Base-by-base conservation (phyloP, 2,797 vertebrate genomes). In the Trematomus bernacchii region DNA sequence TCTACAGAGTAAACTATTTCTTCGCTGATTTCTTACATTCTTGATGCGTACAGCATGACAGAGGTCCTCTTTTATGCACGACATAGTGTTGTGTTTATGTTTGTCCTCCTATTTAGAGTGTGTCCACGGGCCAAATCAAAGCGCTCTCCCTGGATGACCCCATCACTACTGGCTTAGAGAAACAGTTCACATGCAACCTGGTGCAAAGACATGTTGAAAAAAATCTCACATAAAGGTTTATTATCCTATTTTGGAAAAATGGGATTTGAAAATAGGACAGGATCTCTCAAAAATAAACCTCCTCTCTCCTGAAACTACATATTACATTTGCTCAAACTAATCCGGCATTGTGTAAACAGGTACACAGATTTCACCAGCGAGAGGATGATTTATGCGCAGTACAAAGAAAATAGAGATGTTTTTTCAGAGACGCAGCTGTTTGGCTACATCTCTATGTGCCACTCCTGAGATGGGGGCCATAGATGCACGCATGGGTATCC, bases 381-480 rank as follows among this genome's bases (percentile, higher is more conserved):
- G 48, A 46, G 18, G 37, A 71, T 62, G 64, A 79, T 61, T 14
- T 79, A 85, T 73, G 44, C 65, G 77, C 55, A 18, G 58, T 13
- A 42, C 60, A 69, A 46, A 81, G 79, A 89, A 78, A 69, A 84
- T 68, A 77, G 60, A 80, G 85, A 84, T 72, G 62, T 65, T 73
- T 80, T 75, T 72, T 50, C 54, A 71, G n/a, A 63, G 71, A 61
- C 4, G 6, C 86, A 85, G 83, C 85, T 85, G 83, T 71, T 86
- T 86, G 80, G 82, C 82, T 53, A 44, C 62, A 48, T 54, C 46
- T 52, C 73, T 40, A n/a, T 57, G 83, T 87, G 79, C 68, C 71
- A 73, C 76, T 84, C 66, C 58, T 59, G 60, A 82, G 73, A 79
- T 66, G 78, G 85, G 78, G 82, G 69, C 68, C 52, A 46, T 44